These are phyloP conservation scores for Musca domestica DNA, from an alignment of 1,140 invertebrate species.

Conservation along the genomic window DNA sequence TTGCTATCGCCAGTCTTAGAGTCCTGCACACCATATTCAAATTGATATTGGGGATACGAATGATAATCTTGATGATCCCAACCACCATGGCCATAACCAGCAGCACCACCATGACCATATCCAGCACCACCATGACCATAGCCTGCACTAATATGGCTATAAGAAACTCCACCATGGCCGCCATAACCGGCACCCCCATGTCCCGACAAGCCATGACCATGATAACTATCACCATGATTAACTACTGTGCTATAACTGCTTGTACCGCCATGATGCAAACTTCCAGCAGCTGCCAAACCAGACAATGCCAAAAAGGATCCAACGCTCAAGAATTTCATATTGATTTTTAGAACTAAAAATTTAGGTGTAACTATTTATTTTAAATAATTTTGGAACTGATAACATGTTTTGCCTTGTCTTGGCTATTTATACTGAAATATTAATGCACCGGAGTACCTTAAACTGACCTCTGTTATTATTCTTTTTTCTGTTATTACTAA, in stretches of 20 bases:
- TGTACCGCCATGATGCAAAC: neutral
- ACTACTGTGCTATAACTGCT: slow-evolving; percentile 10
- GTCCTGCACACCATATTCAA: slow-evolving; percentile 24
- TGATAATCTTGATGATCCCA: slow-evolving; percentile 52
- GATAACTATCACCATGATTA: neutral
- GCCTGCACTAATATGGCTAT: too few species aligned
- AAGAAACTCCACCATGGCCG: neutral
- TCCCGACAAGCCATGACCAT: neutral
- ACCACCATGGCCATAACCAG: slow-evolving; percentile 49
- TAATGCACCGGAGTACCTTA: too few species aligned
- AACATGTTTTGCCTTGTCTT: neutral
- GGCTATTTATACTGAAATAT: neutral
- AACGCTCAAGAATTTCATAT: neutral
- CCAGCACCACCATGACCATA: neutral
- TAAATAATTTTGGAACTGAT: neutral
- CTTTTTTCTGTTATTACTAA: too few species aligned
- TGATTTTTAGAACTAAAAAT: slow-evolving; percentile 12
- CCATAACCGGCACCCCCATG: neutral
- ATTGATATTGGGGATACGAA: slow-evolving; percentile 48
- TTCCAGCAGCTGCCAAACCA: neutral
- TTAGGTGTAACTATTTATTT: neutral
- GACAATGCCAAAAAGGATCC: neutral
- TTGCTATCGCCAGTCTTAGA: slow-evolving; percentile 54
- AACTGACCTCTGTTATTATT: too few species aligned
- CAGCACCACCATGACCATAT: neutral